Base-by-base conservation (phyloP, 2,113 vertebrate genomes). In the Neotragus pygmaeus region DNA sequence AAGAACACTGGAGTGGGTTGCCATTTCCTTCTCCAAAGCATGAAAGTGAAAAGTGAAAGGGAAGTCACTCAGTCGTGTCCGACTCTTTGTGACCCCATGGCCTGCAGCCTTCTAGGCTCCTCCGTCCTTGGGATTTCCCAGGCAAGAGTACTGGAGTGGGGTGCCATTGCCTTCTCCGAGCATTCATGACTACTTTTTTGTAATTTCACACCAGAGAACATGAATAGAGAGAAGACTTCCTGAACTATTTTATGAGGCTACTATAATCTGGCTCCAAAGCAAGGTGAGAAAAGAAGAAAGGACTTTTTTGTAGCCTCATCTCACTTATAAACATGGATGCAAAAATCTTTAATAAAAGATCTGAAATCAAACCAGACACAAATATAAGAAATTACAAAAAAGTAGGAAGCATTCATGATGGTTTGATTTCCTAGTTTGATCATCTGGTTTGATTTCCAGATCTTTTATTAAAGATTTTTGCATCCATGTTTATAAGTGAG, bases 281-380 rank as follows among this genome's bases (percentile, higher is more conserved):
- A 10, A 30, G 14, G 9, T 66, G 94, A 94, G 39, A 36, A 88
- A 89, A 97, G 6, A 51, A 66, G 25, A 91, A 82, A 36, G 45
- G 25, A 53, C 1, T 43, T 64, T 84, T 90, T 82, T 30, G 70
- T 62, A 78, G 55, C 21, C 9, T 12, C 49, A 64, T 87, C 8
- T 96, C 45, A 88, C 6, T 93, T 88, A 78, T 64, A 91, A 96
- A 81, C 4, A 97, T 55, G 62, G 28, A 33, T 86, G 85, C 7
- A 95, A 96, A 95, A 85, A 62, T 88, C 17, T 70, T 45, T 28
- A 96, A 57, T 86, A 89, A 70, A 94, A 91, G 55, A 78, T 81
- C 57, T 91, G 66, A 97, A 95, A 97, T 78, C 30, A 70, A 97
- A 58, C 7, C 12, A 93, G 43, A n/a, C n/a, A n/a, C n/a, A n/a